Evolutionary conservation across 1,140 invertebrate species (phyloP).

Genomic region (Ceratina calcarata): DNA sequence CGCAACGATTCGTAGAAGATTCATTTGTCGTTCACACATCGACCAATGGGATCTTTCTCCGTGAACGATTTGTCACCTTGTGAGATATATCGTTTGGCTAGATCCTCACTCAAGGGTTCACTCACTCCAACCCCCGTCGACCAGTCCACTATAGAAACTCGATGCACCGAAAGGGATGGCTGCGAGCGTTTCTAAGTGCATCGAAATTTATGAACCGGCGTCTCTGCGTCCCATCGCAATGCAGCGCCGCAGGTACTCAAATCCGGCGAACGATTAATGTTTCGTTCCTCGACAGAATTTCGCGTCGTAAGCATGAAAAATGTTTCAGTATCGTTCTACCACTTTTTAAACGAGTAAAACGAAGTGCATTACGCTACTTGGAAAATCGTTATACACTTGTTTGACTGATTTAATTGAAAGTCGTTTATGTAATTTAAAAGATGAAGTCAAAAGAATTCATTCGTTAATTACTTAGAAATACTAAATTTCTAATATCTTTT

Average conservation of each 20-base stretch:
- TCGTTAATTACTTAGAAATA: too few species aligned
- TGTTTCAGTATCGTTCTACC: conserved; percentile 33
- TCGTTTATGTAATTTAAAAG: too few species aligned
- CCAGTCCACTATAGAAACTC: conserved; percentile 15
- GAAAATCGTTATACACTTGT: neutral
- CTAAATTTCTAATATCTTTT: too few species aligned
- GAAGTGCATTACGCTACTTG: neutral
- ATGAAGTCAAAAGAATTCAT: too few species aligned
- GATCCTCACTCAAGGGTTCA: neutral
- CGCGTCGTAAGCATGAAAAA: conserved; percentile 61
- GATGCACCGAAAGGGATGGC: conserved; percentile 28
- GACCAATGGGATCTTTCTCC: conserved; percentile 27
- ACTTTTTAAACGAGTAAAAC: neutral
- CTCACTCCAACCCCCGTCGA: neutral
- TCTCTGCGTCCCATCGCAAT: conserved; percentile 9
- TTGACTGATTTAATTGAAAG: too few species aligned
- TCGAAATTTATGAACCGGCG: conserved; percentile 67
- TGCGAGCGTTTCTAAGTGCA: conserved; percentile 59
- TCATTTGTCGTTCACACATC: neutral
- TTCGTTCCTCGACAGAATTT: conserved; percentile 54
- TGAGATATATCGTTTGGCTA: conserved; percentile 13
- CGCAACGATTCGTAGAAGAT: conserved; percentile 3
- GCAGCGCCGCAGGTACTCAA: conserved; percentile 24
- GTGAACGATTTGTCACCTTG: conserved; percentile 56
- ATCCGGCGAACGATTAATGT: conserved; percentile 62